phyloP scores from a whole-genome alignment of 2,888 invertebrate species.

The Leptothorax acervorum region DNA sequence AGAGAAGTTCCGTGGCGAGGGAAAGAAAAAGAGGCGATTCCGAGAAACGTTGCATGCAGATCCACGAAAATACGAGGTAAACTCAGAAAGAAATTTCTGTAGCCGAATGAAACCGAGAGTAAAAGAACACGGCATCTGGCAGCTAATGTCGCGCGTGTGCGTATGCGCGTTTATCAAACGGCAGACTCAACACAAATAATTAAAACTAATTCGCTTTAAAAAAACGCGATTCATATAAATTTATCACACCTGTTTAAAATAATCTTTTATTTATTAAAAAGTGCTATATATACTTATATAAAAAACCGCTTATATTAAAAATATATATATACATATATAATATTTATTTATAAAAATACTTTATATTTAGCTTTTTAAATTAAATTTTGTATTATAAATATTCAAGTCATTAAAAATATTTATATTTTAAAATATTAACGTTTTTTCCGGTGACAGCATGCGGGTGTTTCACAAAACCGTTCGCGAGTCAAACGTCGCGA shows the following conservation, averaged over 20 bases:
- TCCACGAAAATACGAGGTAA: not conserved
- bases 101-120: not conserved
- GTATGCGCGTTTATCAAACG: not conserved
- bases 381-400: not conserved
- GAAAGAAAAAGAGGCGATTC: constrained; percentile 3
- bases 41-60: not conserved
- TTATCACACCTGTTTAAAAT: not conserved
- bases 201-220: not conserved
- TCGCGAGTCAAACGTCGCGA: constrained; percentile 1
- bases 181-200: constrained; percentile 27
- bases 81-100: not conserved
- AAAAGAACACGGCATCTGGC: not conserved
- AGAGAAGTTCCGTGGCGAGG: not conserved
- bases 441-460: not conserved
- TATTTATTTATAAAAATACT: not conserved
- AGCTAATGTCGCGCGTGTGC: not conserved
- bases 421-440: not conserved
- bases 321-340: no score
- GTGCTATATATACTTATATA: not conserved
- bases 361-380: not conserved
- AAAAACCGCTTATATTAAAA: not conserved
- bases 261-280: not conserved
- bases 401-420: not conserved
- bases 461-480: not conserved
- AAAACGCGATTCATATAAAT: not conserved